These are phyloP conservation scores for Pipistrellus pipistrellus DNA, from an alignment of 2,797 vertebrate genomes.

Conservation along the genomic window DNA sequence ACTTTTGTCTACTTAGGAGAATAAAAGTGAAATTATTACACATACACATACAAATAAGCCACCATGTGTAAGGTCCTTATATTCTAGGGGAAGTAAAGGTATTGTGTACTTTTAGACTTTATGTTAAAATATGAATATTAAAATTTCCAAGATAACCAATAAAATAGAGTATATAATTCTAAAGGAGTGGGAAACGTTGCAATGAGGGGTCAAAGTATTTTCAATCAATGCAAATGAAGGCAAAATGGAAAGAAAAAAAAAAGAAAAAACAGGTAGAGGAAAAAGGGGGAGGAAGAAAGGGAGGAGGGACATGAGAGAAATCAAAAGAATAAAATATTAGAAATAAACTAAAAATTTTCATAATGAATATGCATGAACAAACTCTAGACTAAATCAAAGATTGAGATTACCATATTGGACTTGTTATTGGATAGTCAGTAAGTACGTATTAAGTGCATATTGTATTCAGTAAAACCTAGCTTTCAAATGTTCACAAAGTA, in stretches of 20 bases:
- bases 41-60: not conserved
- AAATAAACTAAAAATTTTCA: not conserved
- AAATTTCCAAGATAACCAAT: not conserved
- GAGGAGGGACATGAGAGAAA: not conserved
- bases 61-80: not conserved
- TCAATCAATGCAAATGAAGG: not conserved
- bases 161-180: not conserved
- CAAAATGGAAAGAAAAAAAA: not conserved
- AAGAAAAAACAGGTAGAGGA: not conserved
- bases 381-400: not conserved
- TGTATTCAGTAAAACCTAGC: not conserved
- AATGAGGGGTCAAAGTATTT: not conserved
- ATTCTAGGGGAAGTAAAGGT: not conserved
- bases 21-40: not conserved
- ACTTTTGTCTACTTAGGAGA: not conserved
- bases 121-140: not conserved
- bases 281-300: not conserved
- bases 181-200: not conserved
- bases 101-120: not conserved
- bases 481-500: not conserved
- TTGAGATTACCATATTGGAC: not conserved
- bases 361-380: not conserved
- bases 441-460: not conserved
- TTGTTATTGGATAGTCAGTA: not conserved
- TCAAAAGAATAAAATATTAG: not conserved